Base-by-base conservation (phyloP, 2,113 vertebrate species). In the Manacus vitellinus region DNA sequence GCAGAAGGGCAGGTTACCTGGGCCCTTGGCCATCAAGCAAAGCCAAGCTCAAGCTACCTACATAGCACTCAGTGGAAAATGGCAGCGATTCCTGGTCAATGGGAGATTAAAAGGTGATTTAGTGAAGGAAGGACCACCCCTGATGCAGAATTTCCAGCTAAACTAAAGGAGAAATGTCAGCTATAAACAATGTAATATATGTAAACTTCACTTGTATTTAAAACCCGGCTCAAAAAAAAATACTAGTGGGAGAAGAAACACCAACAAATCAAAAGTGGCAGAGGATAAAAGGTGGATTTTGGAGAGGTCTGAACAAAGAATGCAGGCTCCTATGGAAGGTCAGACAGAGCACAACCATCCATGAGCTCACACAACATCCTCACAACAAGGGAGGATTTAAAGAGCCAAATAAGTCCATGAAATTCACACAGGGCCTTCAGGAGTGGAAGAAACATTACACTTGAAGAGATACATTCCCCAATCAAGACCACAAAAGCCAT, bases 181-280 rank as follows among this genome's bases (percentile, higher is more conserved):
- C 78, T 71, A 80, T 77, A 80, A 93, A 90, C 72, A 86, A 74
- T 9, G 33, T 33, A 46, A 85, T 94, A 43, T 14, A 73, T 66
- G 46, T 44, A 77, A 95, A 63, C 88, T 59, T 90, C 75, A 65
- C 59, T 72, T 15, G 4, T 24, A 28, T 62, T 77, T 65, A 87
- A 94, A 92, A 81, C 25, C 77, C 72, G 65, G 28, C 55, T 85
- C 25, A 21, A 39, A 77, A 88, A 88, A 85, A 97, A 90, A 43
- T 43, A 65, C 24, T 75, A 68, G 67, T 61, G 59, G 76, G 37
- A 88, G 84, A 92, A 94, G 65, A 73, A 92, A 94, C 47, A 30
- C 46, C 89, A 83, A 84, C 83, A 95, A 95, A 92, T 95, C 86
- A 94, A 70, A 94, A 52, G 73, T 91, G 93, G 86, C 80, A 95